A percentile compares a stretch with the other conserved stretches of the same genome.
phyloP scores from a whole-genome alignment of 2,888 invertebrate species.

The Tetragonisca angustula region DNA sequence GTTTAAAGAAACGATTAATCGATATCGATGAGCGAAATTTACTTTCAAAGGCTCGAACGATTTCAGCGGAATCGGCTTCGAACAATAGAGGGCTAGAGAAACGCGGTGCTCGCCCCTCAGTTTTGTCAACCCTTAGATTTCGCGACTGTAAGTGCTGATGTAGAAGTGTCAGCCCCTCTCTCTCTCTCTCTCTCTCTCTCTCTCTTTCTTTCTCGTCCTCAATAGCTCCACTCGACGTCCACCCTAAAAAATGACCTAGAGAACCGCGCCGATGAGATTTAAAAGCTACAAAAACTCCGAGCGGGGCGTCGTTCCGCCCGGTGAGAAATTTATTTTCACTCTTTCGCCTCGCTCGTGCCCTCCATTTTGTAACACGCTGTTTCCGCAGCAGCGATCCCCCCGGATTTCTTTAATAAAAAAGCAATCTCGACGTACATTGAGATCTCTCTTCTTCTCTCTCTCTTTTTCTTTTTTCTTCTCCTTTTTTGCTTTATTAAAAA shows the following conservation, averaged over 20 bases:
- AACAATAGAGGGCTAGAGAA: not conserved
- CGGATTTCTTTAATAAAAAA: not conserved
- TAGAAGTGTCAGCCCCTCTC: constrained; percentile 26
- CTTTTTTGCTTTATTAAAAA: not conserved
- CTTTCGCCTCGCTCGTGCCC: constrained; percentile 12
- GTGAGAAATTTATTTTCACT: constrained; percentile 17
- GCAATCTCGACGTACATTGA: not conserved
- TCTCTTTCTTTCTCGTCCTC: not conserved
- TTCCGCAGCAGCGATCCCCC: not conserved
- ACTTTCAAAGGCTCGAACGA: not conserved
- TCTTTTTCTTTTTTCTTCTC: no score
- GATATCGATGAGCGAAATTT: not conserved
- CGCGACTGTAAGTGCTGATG: constrained; percentile 38
- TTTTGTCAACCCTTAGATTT: constrained; percentile 35
- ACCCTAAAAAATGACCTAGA: constrained; percentile 37
- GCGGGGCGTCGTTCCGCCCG: constrained; percentile 7
- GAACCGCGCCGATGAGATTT: constrained; percentile 40
- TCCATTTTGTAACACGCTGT: not conserved
- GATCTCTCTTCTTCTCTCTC: not conserved
- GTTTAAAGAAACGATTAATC: not conserved
- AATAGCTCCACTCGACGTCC: constrained; percentile 9
- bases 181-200: no score
- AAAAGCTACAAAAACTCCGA: constrained; percentile 36
- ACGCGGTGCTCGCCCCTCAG: not conserved
- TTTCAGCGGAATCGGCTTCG: not conserved